Evolutionary conservation across 2,888 invertebrate species (phyloP), one percentile per base, ranked within the genome.

Genomic region (Pediacus dermestoides): DNA sequence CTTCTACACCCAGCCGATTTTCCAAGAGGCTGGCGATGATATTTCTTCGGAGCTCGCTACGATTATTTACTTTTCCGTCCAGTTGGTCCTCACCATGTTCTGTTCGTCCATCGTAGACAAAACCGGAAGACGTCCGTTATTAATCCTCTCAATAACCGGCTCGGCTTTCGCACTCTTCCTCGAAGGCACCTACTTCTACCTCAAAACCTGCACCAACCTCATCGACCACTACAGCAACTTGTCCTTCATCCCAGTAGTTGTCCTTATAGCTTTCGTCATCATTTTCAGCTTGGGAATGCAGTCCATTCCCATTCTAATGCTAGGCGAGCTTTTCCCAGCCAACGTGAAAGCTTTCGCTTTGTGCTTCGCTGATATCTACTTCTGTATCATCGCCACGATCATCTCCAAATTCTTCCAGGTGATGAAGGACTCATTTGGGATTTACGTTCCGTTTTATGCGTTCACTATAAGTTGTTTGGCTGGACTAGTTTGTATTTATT

Each of bases 31-130:
- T 1, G 51, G 49, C 4, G 63, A 61, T 10, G 67, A 67, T 39
- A 52, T 70, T 7, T 70, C 72, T 2, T 67, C 73, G 6, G 57
- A 50, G 12, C 40, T 50, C 1, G 53, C 58, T 7, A 53, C 59
- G 2, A 54, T 55, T 21, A 57, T 60, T 11, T 63, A 60, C 35
- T 60, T 60, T 37, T 71, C 73, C 33, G 74, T 76, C 23, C 77
- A 78, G 66, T 70, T 78, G 1, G 66, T 76, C 1, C 74, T 77
- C 6, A 75, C 78, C 37, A 22, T 46, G 10, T 64, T 73, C 21
- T 66, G 77, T 9, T 74, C 78, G 1, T 73, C 76, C 6, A 61
- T 75, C 31, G 77, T 79, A n/a, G 79, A 80, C 55, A 67, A 66
- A 38, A 58, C 71, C 2, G 79, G 80, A 1, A 60, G 78, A 38